phyloP scores from a whole-genome alignment of 37 sponge, comb jelly and placozoan species.

The Hormiphora californensis region DNA sequence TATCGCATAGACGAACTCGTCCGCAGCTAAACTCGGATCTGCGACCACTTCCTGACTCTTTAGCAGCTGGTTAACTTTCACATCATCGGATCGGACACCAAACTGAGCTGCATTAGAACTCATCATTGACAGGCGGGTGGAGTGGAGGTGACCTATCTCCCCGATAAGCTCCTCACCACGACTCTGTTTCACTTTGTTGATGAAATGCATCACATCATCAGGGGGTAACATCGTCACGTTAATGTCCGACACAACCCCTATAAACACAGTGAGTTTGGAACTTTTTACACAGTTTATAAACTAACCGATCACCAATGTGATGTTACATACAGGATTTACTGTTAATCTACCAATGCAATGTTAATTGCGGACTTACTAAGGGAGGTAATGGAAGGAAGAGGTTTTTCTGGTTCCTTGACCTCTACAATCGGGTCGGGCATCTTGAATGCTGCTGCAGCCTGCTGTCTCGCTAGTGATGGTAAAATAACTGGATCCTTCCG shows the following conservation, averaged over 20 bases:
- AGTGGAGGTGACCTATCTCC: slow-evolving; percentile 1
- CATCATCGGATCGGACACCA: slow-evolving; percentile 38
- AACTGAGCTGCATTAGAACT: slow-evolving; percentile 22
- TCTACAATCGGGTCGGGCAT: no score
- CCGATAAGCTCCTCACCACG: slow-evolving; percentile 17
- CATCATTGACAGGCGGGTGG: not conserved
- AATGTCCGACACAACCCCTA: slow-evolving; percentile 5
- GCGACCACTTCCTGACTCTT: not conserved
- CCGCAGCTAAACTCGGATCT: not conserved
- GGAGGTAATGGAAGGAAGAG: no score
- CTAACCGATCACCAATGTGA: no score
- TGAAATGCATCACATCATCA: slow-evolving; percentile 54
- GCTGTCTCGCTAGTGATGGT: no score
- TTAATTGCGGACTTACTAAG: no score
- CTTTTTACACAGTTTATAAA: no score
- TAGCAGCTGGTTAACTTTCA: not conserved
- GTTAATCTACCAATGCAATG: no score
- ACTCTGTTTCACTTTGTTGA: not conserved
- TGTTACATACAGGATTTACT: no score
- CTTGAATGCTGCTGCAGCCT: no score
- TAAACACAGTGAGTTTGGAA: no score
- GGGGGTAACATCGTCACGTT: not conserved
- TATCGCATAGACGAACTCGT: slow-evolving; percentile 8
- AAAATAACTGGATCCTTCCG: no score
- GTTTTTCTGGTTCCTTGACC: no score